Percentiles rank a stretch among this genome's conserved stretches.
Evolutionary conservation across 2,113 vertebrate genomes (phyloP).

Genomic region (Microtus richardsoni): DNA sequence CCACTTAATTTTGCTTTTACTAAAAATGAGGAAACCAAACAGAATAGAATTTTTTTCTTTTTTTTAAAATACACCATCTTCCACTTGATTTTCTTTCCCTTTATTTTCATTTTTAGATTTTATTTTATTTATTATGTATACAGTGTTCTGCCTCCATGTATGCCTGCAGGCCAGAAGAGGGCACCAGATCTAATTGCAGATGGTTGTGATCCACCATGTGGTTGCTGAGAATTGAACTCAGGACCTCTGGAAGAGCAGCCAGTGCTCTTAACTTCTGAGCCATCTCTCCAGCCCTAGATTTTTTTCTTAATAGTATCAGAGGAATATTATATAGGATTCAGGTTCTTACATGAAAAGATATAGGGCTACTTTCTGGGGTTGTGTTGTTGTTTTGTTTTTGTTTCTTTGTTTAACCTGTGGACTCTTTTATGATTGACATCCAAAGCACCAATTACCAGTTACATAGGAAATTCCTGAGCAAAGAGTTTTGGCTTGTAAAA

Average conservation of each 20-base stretch:
- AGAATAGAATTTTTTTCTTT: conserved; percentile 70
- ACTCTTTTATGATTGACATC: conserved; percentile 65
- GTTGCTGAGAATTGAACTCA: too few species aligned
- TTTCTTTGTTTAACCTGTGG: conserved; percentile 15
- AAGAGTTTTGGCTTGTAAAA: background rate
- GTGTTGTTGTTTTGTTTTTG: background rate
- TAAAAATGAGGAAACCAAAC: conserved; percentile 27
- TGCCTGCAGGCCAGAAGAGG: too few species aligned
- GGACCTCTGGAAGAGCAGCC: too few species aligned
- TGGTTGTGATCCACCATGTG: too few species aligned
- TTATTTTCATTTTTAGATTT: too few species aligned
- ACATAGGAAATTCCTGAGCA: background rate
- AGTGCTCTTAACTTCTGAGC: too few species aligned
- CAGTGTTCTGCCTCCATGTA: too few species aligned
- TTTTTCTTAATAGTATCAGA: conserved; percentile 66
- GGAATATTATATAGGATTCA: conserved; percentile 25
- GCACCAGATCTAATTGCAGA: too few species aligned
- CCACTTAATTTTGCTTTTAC: background rate
- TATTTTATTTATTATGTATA: too few species aligned
- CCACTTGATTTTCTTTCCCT: too few species aligned
- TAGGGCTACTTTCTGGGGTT: background rate
- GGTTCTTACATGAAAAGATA: background rate
- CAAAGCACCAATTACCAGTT: conserved; percentile 31
- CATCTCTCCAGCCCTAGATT: too few species aligned
- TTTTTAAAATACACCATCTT: too few species aligned